phyloP scores from a whole-genome alignment of 2,888 invertebrate species.

The Morpho helenor region DNA sequence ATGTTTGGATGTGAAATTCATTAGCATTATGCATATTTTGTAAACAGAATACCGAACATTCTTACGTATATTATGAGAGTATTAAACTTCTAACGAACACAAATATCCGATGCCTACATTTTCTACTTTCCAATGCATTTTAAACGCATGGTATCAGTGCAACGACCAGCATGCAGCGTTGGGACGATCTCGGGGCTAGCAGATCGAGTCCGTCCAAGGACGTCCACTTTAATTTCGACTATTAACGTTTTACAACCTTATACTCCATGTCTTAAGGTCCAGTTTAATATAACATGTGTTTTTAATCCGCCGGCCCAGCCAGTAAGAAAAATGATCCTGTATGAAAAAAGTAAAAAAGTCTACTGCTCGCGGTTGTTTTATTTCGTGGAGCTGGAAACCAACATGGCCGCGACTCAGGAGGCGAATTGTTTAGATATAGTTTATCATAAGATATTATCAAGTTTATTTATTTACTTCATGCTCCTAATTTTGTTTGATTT shows the following conservation, averaged over 20 bases:
- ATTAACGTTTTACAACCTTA: conserved; percentile 44
- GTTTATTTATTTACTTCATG: conserved; percentile 2
- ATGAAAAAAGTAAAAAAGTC: conserved; percentile 67
- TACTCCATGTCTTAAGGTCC: conserved; percentile 30
- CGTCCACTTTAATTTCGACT: conserved; percentile 66
- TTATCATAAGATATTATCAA: conserved; percentile 7
- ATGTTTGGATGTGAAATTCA: too few relatives aligned
- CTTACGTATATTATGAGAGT: conserved; percentile 30
- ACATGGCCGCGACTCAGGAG: conserved; percentile 66
- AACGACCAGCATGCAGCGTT: conserved; percentile 71
- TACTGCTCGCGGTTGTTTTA: conserved; percentile 69
- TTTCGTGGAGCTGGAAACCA: conserved; percentile 65
- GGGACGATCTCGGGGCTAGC: conserved; percentile 75
- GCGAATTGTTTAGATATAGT: conserved; percentile 68
- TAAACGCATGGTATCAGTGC: conserved; percentile 72
- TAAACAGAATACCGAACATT: neutral
- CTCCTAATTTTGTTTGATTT: neutral
- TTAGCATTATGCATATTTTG: too few relatives aligned
- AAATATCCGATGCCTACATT: conserved; percentile 57
- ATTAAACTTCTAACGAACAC: conserved; percentile 26
- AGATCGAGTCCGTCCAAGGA: conserved; percentile 79
- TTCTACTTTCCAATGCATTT: conserved; percentile 78
- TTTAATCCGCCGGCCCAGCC: conserved; percentile 61
- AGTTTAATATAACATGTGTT: conserved; percentile 36
- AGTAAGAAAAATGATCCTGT: conserved; percentile 78